Conservation (phyloP, 2,797 vertebrate genomes). For the Leuciscus waleckii region DNA sequence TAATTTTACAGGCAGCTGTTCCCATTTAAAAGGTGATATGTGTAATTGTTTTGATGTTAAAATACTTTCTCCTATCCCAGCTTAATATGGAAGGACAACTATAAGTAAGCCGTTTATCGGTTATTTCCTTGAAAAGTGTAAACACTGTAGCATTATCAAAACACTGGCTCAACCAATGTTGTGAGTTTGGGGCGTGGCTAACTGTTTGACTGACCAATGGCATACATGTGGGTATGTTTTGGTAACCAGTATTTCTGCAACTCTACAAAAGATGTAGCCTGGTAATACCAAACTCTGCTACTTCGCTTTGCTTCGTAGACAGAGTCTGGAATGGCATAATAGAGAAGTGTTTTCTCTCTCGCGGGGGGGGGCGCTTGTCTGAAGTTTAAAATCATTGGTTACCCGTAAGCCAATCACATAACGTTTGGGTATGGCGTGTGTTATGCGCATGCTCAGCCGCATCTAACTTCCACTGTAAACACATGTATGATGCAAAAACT, state of each 20-base stretch:
- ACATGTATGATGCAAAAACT: no score
- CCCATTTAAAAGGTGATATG: slow-evolving; percentile 11
- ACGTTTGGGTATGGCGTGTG: no score
- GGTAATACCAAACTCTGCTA: no score
- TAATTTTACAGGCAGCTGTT: slow-evolving; percentile 32
- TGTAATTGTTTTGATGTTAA: slow-evolving; percentile 24
- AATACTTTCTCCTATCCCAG: neutral
- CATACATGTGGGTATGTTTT: neutral
- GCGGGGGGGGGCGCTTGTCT: no score
- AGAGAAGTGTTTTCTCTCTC: no score
- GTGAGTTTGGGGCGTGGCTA: neutral
- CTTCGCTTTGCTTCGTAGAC: no score
- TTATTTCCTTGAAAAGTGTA: slow-evolving; percentile 25
- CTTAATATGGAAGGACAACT: slow-evolving; percentile 21
- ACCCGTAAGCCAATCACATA: no score
- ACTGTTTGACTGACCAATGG: neutral
- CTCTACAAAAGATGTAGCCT: neutral
- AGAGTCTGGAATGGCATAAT: no score
- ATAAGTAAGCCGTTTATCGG: slow-evolving; percentile 13
- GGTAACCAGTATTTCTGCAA: neutral
- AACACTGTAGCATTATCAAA: slow-evolving; percentile 17
- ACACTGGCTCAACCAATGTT: neutral
- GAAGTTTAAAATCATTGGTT: no score
- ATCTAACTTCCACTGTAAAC: no score
- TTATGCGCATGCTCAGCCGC: no score